Evolutionary conservation across 2,888 invertebrate species (phyloP).

Genomic region (Pammene fasciana): DNA sequence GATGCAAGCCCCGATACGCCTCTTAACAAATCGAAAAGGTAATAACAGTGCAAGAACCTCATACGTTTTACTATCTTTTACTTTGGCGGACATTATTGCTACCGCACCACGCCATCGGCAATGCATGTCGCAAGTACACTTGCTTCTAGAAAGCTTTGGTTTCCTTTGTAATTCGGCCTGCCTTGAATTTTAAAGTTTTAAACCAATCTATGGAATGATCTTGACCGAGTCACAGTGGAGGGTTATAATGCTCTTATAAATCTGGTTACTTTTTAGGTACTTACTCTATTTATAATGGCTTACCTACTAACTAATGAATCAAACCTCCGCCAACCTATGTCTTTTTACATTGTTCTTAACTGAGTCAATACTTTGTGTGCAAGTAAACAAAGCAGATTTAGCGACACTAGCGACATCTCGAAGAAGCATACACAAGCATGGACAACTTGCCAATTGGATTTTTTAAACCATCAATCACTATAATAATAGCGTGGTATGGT

Average conservation of each 20-base stretch:
- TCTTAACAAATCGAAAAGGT: conserved; percentile 4
- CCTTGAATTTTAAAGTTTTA: conserved; percentile 54
- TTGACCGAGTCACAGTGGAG: neutral
- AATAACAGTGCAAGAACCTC: neutral
- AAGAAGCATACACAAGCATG: neutral
- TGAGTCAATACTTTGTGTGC: neutral
- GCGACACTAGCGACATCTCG: neutral
- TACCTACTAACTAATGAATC: too few species aligned
- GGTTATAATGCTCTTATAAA: too few species aligned
- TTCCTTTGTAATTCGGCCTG: conserved; percentile 59
- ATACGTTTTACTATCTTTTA: conserved; percentile 17
- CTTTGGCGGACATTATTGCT: conserved; percentile 15
- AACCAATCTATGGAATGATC: conserved; percentile 27
- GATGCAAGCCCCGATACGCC: conserved; percentile 47
- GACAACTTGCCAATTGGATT: conserved; percentile 9
- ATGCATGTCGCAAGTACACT: conserved; percentile 63
- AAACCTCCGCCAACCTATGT: neutral
- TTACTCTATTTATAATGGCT: too few species aligned
- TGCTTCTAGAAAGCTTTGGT: conserved; percentile 71
- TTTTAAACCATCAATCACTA: conserved; percentile 48
- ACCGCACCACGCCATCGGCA: conserved; percentile 47
- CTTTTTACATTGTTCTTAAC: neutral
- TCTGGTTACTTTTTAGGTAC: too few species aligned
- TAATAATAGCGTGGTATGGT: conserved; percentile 49
- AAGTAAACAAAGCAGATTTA: neutral